These are phyloP conservation scores for Drosophila affinis DNA, from an alignment of 2,888 invertebrate species.

Conservation along the genomic window DNA sequence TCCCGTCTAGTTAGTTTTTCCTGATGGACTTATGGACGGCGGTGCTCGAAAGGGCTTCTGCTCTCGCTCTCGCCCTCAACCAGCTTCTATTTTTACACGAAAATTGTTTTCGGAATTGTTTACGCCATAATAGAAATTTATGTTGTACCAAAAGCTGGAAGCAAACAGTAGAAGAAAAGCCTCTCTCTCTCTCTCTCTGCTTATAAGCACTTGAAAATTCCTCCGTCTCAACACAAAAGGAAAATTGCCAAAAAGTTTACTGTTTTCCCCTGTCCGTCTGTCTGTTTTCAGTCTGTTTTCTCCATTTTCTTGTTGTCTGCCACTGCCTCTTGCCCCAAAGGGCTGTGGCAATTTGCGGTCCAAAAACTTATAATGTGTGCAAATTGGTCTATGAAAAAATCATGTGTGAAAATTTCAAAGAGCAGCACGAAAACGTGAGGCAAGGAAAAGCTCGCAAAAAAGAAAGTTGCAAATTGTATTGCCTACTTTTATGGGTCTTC, in stretches of 20 bases:
- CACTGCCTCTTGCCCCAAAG: slow-evolving; percentile 10
- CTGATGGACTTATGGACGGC: slow-evolving; percentile 28
- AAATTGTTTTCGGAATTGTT: slow-evolving; percentile 67
- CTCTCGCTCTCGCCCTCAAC: not conserved
- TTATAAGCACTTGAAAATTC: slow-evolving; percentile 39
- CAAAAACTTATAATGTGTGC: slow-evolving; percentile 73
- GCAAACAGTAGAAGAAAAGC: slow-evolving; percentile 12
- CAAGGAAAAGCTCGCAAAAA: slow-evolving; percentile 12
- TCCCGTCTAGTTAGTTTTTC: slow-evolving; percentile 36
- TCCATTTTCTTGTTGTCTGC: slow-evolving; percentile 5
- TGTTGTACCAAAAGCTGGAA: slow-evolving; percentile 32
- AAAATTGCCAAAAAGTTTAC: slow-evolving; percentile 56
- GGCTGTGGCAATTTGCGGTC: slow-evolving; percentile 53
- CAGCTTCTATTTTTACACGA: slow-evolving; percentile 11
- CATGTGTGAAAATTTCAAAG: slow-evolving; percentile 67
- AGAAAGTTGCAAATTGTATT: slow-evolving; percentile 37
- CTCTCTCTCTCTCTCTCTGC: slow-evolving; percentile 18
- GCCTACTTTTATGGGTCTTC: slow-evolving; percentile 43
- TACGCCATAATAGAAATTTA: slow-evolving; percentile 57
- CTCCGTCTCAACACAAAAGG: slow-evolving; percentile 35
- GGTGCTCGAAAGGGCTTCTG: not conserved
- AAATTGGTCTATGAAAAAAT: slow-evolving; percentile 73
- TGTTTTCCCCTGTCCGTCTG: slow-evolving; percentile 21
- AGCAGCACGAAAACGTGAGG: slow-evolving; percentile 23
- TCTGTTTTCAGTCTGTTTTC: not conserved